A percentile compares a stretch with the other conserved stretches of the same genome.
Evolutionary conservation across 1,140 invertebrate genomes (phyloP).

Genomic region (Capitella teleta): DNA sequence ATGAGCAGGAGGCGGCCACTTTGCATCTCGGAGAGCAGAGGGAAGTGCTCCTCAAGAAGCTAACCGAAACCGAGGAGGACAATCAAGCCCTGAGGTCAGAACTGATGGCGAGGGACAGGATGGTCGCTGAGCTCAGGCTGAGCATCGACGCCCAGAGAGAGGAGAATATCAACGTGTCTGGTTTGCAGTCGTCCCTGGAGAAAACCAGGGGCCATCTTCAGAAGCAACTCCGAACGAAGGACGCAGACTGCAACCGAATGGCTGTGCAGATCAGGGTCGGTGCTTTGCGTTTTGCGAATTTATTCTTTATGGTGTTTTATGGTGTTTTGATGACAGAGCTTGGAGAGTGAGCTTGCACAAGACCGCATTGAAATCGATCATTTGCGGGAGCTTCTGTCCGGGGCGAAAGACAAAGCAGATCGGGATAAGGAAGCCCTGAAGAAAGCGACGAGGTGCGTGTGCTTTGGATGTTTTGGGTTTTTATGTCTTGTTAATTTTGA

Average conservation of each 20-base stretch:
- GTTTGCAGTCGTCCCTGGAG: slow-evolving; percentile 35
- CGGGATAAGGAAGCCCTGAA: slow-evolving; percentile 38
- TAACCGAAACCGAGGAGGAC: slow-evolving; percentile 25
- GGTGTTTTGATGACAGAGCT: slow-evolving; percentile 18
- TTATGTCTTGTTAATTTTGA: not conserved
- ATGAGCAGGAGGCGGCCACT: slow-evolving; percentile 27
- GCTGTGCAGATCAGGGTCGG: slow-evolving; percentile 38
- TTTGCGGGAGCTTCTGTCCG: slow-evolving; percentile 23
- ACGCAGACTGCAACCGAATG: slow-evolving; percentile 40
- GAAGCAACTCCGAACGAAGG: slow-evolving; percentile 37
- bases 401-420: slow-evolving; percentile 26
- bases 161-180: slow-evolving; percentile 28
- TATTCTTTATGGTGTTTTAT: too few relatives aligned
- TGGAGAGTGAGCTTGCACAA: slow-evolving; percentile 34
- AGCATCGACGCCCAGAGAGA: slow-evolving; percentile 17
- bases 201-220: slow-evolving; percentile 37
- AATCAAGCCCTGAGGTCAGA: slow-evolving; percentile 21
- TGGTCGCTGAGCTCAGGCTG: not conserved
- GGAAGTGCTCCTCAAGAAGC: slow-evolving; percentile 29
- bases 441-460: slow-evolving; percentile 30
- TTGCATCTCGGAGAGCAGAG: slow-evolving; percentile 28
- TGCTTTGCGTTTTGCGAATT: too few relatives aligned
- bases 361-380: slow-evolving; percentile 35
- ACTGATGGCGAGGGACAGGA: not conserved
- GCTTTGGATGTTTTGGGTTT: not conserved